These are phyloP conservation scores for Xiphophorus birchmanni DNA, from an alignment of 2,797 vertebrate species.

Conservation along the genomic window DNA sequence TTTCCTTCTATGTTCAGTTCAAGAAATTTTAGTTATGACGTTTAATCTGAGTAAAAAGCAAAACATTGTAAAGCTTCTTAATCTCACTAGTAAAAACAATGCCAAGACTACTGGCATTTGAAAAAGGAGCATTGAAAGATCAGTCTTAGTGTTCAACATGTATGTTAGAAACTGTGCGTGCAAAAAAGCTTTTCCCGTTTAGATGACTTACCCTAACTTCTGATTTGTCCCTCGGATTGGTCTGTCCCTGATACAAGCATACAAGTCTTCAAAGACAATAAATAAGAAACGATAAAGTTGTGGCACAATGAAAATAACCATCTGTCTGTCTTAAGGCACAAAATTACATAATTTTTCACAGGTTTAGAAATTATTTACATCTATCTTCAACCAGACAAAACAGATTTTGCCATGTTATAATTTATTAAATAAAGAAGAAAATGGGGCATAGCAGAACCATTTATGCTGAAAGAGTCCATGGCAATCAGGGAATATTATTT, in stretches of 20 bases:
- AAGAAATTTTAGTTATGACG: background rate
- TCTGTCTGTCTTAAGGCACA: background rate
- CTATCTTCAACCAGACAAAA: background rate
- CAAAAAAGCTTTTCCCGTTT: background rate
- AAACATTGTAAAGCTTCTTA: background rate
- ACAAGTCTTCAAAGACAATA: slow-evolving; percentile 11
- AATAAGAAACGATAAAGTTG: background rate
- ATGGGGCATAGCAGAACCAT: background rate
- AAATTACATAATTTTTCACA: background rate
- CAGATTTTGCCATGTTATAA: background rate
- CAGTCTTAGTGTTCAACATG: background rate
- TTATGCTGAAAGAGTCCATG: background rate
- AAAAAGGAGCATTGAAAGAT: background rate
- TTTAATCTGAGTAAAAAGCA: background rate
- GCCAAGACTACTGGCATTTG: background rate
- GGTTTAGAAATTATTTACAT: background rate
- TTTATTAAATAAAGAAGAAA: background rate
- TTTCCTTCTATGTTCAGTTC: background rate
- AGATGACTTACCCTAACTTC: slow-evolving; percentile 6
- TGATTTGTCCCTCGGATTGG: slow-evolving; percentile 1
- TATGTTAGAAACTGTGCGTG: background rate
- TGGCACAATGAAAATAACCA: background rate
- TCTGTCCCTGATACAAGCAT: background rate
- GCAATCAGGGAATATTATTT: background rate
- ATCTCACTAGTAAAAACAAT: background rate